phyloP scores from a whole-genome alignment of 2,888 invertebrate species.

The Ichneumoninae sp. region DNA sequence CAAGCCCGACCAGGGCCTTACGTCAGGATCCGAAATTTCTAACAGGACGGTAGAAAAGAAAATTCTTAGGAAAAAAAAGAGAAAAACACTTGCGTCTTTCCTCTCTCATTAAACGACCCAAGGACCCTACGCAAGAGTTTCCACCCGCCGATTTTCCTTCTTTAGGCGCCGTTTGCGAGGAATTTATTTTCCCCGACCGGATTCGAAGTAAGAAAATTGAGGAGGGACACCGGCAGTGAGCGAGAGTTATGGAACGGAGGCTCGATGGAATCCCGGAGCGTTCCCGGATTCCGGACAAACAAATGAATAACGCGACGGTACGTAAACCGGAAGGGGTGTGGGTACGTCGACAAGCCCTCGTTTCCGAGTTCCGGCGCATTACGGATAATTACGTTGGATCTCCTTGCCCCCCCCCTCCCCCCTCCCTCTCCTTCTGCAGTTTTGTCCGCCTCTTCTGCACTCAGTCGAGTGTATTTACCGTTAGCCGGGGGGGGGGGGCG shows the following conservation, averaged over 20 bases:
- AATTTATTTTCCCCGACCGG: conserved; percentile 37
- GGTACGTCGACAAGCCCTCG: conserved; percentile 74
- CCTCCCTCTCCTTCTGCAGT: conserved; percentile 39
- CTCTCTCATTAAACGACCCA: no score
- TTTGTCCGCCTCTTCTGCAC: conserved; percentile 65
- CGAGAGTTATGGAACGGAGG: conserved; percentile 59
- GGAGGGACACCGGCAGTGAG: conserved; percentile 50
- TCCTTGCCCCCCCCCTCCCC: conserved; percentile 34
- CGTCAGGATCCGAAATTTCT: no score
- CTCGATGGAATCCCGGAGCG: conserved; percentile 58
- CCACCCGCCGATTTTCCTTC: background rate
- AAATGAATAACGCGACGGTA: conserved; percentile 77
- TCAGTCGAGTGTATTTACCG: conserved; percentile 60
- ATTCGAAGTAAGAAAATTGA: conserved; percentile 34
- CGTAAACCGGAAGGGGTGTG: conserved; percentile 72
- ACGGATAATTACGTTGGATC: conserved; percentile 81
- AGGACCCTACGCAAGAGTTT: no score
- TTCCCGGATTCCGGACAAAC: conserved; percentile 76
- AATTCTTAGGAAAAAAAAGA: no score
- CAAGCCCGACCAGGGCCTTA: no score
- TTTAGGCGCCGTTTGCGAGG: background rate
- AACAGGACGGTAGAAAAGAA: no score
- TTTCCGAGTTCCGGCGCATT: conserved; percentile 79
- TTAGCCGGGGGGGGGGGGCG: conserved; percentile 30
- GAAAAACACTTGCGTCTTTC: no score